A percentile compares a stretch with the other conserved stretches of the same genome.
phyloP scores from a whole-genome alignment of 1,140 invertebrate species.

The Aphelenchoides besseyi region DNA sequence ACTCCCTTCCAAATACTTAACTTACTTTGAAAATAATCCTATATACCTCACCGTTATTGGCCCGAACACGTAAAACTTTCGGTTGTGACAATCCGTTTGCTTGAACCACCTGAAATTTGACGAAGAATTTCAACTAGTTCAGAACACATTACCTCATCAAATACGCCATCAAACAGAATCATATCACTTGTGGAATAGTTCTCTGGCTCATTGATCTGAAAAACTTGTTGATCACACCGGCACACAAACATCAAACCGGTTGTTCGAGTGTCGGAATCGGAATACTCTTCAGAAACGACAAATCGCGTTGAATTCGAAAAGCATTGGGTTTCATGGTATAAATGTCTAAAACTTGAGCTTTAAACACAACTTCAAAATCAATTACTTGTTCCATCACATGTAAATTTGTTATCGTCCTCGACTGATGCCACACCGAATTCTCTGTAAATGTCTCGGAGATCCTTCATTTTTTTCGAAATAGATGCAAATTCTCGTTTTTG shows the following conservation, averaged over 20 bases:
- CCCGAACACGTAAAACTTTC: conserved; percentile 4
- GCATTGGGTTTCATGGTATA: neutral
- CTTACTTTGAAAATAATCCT: conserved; percentile 26
- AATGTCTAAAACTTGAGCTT: neutral
- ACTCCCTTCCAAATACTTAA: neutral
- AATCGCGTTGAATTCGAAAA: neutral
- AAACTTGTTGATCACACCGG: neutral
- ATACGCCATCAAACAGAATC: neutral
- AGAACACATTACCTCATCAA: neutral
- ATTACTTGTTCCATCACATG: neutral
- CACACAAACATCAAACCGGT: neutral
- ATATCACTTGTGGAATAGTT: conserved; percentile 1
- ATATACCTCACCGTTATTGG: conserved; percentile 16
- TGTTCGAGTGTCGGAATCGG: conserved; percentile 12
- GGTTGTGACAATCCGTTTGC: conserved; percentile 23
- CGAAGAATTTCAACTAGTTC: neutral
- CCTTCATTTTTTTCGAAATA: neutral
- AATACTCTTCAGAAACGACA: neutral
- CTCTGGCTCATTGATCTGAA: neutral
- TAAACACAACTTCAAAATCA: neutral
- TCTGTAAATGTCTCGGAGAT: neutral
- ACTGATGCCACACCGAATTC: neutral
- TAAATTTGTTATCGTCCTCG: neutral
- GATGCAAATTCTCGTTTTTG: neutral
- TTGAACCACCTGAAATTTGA: neutral